These are phyloP conservation scores for Hemaris fuciformis DNA, from an alignment of 2,888 invertebrate genomes.

Conservation along the genomic window DNA sequence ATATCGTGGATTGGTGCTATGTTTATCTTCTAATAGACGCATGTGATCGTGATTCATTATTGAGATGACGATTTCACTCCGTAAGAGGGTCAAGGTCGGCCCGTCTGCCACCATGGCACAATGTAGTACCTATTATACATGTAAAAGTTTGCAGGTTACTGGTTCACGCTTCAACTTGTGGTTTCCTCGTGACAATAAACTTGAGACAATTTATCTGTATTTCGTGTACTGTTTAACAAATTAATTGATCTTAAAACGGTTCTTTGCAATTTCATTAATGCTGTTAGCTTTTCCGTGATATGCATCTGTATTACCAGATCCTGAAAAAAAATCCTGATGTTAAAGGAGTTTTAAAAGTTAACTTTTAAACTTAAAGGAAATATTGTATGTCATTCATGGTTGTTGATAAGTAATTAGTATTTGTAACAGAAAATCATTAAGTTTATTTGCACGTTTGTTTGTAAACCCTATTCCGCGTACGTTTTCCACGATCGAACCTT, in stretches of 20 bases:
- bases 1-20: background rate
- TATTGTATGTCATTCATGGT: background rate
- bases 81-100: constrained; percentile 70
- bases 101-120: constrained; percentile 33
- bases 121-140: constrained; percentile 15
- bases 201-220: constrained; percentile 8
- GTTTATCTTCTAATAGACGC: constrained; percentile 24
- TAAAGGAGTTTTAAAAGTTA: background rate
- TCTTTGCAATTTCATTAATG: constrained; percentile 5
- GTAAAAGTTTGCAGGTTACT: constrained; percentile 36
- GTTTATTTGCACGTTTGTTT: constrained; percentile 38
- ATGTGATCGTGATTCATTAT: constrained; percentile 34
- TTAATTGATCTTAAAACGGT: constrained; percentile 13
- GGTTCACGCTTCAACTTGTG: constrained; percentile 27
- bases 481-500: constrained; percentile 57
- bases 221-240: constrained; percentile 17
- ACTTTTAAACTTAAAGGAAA: background rate
- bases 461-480: constrained; percentile 56
- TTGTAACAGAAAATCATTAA: constrained; percentile 31
- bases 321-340: background rate
- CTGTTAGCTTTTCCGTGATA: background rate
- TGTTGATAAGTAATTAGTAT: constrained; percentile 15
- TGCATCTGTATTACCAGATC: background rate
- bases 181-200: constrained; percentile 17
- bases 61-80: constrained; percentile 71